These are phyloP conservation scores for Ophioderma brevispina DNA, from an alignment of 35 echinoderm and acorn worm species.

Conservation along the genomic window DNA sequence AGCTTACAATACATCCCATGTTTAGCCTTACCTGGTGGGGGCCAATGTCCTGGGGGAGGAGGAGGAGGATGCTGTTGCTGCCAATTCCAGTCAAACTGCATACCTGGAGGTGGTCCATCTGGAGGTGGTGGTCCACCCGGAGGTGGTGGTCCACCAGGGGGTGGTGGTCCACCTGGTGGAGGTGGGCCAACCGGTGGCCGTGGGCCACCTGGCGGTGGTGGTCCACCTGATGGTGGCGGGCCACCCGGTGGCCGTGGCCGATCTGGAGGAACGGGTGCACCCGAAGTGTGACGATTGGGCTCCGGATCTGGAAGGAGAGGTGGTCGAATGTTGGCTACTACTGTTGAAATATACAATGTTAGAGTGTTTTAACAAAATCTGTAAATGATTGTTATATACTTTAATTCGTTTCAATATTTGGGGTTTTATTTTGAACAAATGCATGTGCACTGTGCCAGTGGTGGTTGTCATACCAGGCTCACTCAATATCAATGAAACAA, in stretches of 20 bases:
- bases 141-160: neutral
- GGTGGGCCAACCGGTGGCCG: neutral
- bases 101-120: neutral
- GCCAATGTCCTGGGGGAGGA: neutral
- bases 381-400: too few species aligned
- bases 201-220: neutral
- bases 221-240: neutral
- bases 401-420: too few species aligned
- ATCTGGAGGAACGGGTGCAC: neutral
- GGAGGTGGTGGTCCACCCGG: neutral
- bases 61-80: neutral
- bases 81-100: constrained; percentile 12
- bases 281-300: neutral
- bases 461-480: too few species aligned
- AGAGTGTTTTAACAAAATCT: too few species aligned
- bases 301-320: too few species aligned
- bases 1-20: too few species aligned
- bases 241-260: neutral
- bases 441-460: too few species aligned
- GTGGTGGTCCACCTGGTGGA: neutral
- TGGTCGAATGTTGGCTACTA: too few species aligned
- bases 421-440: too few species aligned
- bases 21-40: neutral
- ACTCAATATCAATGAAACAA: too few species aligned
- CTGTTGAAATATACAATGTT: too few species aligned